A percentile compares a stretch with the other conserved stretches of the same genome.
These are phyloP conservation scores for Cyphomyrus discorhynchus DNA, from an alignment of 2,113 vertebrate genomes.

Conservation along the genomic window DNA sequence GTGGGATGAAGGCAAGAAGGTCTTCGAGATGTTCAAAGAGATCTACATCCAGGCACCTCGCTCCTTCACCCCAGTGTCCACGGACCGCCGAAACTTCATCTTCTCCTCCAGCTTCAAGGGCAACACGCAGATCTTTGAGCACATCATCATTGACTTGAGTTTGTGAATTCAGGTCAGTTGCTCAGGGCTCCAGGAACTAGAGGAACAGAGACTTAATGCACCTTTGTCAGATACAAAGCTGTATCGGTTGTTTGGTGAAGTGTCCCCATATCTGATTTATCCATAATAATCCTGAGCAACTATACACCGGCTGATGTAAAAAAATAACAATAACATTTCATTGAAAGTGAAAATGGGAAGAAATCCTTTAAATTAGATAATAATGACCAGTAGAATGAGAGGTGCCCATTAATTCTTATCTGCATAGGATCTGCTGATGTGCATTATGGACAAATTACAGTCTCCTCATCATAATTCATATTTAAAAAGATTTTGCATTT, in stretches of 20 bases:
- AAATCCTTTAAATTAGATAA: background rate
- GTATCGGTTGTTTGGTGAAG: background rate
- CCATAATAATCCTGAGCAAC: background rate
- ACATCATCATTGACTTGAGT: conserved; percentile 83
- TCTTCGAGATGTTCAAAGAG: conserved; percentile 86
- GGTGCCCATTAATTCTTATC: background rate
- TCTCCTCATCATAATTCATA: background rate
- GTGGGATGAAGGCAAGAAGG: conserved; percentile 79
- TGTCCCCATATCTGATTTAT: background rate
- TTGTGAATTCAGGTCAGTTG: conserved; percentile 57
- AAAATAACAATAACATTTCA: background rate
- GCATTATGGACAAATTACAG: background rate
- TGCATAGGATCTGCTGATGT: background rate
- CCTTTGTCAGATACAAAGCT: conserved; percentile 2
- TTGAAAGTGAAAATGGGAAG: background rate
- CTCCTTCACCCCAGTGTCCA: conserved; percentile 81
- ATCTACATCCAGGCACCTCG: conserved; percentile 92
- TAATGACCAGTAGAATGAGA: background rate
- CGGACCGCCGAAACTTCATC: conserved; percentile 83
- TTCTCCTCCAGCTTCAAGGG: conserved; percentile 96
- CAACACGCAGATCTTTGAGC: conserved; percentile 92
- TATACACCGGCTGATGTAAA: background rate
- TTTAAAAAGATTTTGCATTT: background rate
- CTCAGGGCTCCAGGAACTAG: background rate
- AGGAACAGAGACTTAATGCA: background rate